Conservation (phyloP, 2,797 vertebrate genomes). For the Glyptemys insculpta region DNA sequence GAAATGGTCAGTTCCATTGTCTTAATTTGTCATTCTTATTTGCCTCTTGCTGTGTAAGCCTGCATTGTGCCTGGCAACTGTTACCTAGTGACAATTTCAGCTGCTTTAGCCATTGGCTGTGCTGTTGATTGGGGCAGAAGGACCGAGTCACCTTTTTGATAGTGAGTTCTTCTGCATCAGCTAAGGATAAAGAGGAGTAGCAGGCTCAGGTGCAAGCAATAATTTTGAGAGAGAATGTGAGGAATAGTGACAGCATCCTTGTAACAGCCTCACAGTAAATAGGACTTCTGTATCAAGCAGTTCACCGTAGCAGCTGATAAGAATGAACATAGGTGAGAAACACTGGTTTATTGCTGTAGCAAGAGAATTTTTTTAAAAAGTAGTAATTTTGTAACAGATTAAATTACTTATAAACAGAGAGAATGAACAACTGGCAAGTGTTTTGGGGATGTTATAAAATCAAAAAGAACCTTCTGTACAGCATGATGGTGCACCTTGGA, state of each 20-base stretch:
- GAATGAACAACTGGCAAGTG: slow-evolving; percentile 49
- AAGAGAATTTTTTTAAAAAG: slow-evolving; percentile 34
- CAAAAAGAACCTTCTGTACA: slow-evolving; percentile 62
- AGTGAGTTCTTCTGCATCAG: slow-evolving; percentile 86
- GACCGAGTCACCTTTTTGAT: slow-evolving; percentile 79
- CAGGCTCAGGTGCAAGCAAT: slow-evolving; percentile 89
- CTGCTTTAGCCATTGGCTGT: slow-evolving; percentile 85
- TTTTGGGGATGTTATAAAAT: slow-evolving; percentile 70
- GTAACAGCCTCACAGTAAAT: slow-evolving; percentile 80
- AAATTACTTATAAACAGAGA: slow-evolving; percentile 42
- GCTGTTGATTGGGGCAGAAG: slow-evolving; percentile 79
- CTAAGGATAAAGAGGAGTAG: slow-evolving; percentile 72
- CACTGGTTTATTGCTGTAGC: slow-evolving; percentile 58
- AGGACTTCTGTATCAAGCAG: slow-evolving; percentile 62
- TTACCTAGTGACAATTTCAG: slow-evolving; percentile 89
- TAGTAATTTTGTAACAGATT: slow-evolving; percentile 35
- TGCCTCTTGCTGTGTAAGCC: slow-evolving; percentile 81
- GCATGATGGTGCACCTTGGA: slow-evolving; percentile 55
- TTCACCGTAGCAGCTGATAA: slow-evolving; percentile 59
- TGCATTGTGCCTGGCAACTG: slow-evolving; percentile 89
- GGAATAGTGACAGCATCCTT: slow-evolving; percentile 87
- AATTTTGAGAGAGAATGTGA: slow-evolving; percentile 74
- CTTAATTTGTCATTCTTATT: slow-evolving; percentile 85
- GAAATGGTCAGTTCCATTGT: slow-evolving; percentile 76
- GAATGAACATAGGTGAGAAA: slow-evolving; percentile 76